A percentile compares a stretch with the other conserved stretches of the same genome.
Evolutionary conservation across 2,113 vertebrate species (phyloP).

Genomic region (Thamnaconus septentrionalis): DNA sequence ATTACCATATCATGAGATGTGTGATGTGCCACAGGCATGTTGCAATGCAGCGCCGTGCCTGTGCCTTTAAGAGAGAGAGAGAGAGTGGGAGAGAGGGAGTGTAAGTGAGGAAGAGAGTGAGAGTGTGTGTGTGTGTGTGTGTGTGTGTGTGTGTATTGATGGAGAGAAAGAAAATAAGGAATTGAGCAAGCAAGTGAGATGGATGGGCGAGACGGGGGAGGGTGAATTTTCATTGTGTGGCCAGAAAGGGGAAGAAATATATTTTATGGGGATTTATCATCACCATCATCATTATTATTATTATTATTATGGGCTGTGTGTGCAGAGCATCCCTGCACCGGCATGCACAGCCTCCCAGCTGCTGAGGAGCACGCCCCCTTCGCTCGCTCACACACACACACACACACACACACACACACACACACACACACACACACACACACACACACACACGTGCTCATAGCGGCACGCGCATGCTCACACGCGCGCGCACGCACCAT

Average conservation of each 20-base stretch:
- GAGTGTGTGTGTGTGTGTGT: not conserved
- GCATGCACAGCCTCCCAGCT: constrained; percentile 50
- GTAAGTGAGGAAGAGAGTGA: not conserved
- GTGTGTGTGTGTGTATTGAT: not conserved
- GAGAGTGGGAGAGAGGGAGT: constrained; percentile 38
- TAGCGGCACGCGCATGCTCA: constrained; percentile 52
- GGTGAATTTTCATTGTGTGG: constrained; percentile 52
- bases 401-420: constrained; percentile 21
- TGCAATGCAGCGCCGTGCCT: constrained; percentile 70
- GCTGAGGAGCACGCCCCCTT: constrained; percentile 51
- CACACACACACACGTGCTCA: constrained; percentile 52
- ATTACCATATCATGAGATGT: constrained; percentile 66
- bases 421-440: constrained; percentile 38
- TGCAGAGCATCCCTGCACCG: constrained; percentile 64
- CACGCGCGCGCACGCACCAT: constrained; percentile 47
- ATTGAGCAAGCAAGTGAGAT: constrained; percentile 55
- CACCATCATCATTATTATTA: not conserved
- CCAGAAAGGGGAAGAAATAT: constrained; percentile 15
- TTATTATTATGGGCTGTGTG: not conserved
- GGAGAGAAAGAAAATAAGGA: constrained; percentile 34
- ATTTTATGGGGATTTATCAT: constrained; percentile 54
- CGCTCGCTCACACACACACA: constrained; percentile 26
- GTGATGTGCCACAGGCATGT: constrained; percentile 55
- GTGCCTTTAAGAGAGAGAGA: constrained; percentile 74
- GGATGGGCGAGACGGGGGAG: constrained; percentile 27